A percentile compares a stretch with the other conserved stretches of the same genome.
Evolutionary conservation across 2,797 vertebrate species (phyloP).

Genomic region (Danio choprae): DNA sequence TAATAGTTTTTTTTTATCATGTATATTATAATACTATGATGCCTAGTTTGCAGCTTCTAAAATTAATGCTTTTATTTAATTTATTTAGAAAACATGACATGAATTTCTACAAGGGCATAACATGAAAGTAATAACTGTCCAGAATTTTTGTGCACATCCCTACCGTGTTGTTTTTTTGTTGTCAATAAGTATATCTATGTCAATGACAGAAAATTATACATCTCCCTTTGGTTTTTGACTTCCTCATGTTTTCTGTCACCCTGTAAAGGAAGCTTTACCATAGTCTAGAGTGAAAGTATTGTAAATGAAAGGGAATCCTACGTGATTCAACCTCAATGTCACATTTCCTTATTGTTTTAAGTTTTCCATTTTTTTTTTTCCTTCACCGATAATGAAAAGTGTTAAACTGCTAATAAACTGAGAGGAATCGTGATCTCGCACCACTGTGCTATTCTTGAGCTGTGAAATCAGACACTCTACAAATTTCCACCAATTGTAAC

Average conservation of each 20-base stretch:
- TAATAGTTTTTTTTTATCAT: too few relatives aligned
- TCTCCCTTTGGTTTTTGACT: not conserved
- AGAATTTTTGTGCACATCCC: not conserved
- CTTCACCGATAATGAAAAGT: constrained; percentile 14
- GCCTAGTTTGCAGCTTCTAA: not conserved
- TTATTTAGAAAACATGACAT: not conserved
- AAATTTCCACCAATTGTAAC: not conserved
- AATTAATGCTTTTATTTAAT: not conserved
- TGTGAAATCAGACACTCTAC: constrained; percentile 25
- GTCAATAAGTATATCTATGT: not conserved
- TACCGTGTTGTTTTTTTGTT: not conserved
- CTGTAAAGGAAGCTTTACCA: not conserved
- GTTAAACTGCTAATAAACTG: constrained; percentile 42
- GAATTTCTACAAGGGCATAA: not conserved
- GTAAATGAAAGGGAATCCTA: not conserved
- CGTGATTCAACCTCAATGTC: not conserved
- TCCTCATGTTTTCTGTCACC: not conserved
- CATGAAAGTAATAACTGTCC: not conserved
- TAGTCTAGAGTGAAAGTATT: not conserved
- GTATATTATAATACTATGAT: too few relatives aligned
- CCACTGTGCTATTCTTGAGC: constrained; percentile 41
- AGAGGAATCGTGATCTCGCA: constrained; percentile 43
- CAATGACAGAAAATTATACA: not conserved
- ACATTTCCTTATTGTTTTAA: not conserved
- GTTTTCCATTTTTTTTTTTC: not conserved